These are phyloP conservation scores for Drosophila peninsularis DNA, from an alignment of 2,888 invertebrate species.

Conservation along the genomic window DNA sequence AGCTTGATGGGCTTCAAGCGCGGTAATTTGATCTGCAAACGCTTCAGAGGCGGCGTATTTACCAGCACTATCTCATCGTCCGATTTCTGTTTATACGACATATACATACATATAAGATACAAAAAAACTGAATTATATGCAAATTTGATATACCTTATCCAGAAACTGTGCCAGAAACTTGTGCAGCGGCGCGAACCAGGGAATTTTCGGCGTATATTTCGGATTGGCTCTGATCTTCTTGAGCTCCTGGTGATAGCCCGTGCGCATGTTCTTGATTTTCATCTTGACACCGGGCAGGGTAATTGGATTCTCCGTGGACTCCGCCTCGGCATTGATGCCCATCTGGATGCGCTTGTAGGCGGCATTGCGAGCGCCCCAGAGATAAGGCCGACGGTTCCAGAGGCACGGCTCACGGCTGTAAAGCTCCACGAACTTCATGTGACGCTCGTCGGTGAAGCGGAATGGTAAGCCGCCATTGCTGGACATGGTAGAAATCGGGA, in stretches of 20 bases:
- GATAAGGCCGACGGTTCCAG: conserved; percentile 52
- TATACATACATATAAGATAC: background rate
- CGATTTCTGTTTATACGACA: conserved; percentile 6
- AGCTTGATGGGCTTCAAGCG: conserved; percentile 47
- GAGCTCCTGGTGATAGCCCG: conserved; percentile 58
- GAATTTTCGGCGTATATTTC: conserved; percentile 52
- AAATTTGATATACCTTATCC: conserved; percentile 46
- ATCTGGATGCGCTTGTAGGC: conserved; percentile 60
- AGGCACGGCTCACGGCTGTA: conserved; percentile 67
- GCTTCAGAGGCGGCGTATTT: conserved; percentile 28
- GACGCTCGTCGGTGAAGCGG: conserved; percentile 64
- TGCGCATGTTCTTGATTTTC: conserved; percentile 66
- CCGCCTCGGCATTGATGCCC: conserved; percentile 52
- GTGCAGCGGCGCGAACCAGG: conserved; percentile 61
- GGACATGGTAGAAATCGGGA: conserved; percentile 15
- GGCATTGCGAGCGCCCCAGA: conserved; percentile 37
- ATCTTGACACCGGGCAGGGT: conserved; percentile 54
- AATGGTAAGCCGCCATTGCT: conserved; percentile 38
- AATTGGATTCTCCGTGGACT: conserved; percentile 31
- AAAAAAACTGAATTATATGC: background rate
- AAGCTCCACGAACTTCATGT: conserved; percentile 61
- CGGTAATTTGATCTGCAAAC: conserved; percentile 56
- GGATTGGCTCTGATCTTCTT: conserved; percentile 48
- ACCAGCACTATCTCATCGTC: background rate
- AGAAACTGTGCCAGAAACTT: conserved; percentile 48